phyloP scores from a whole-genome alignment of 2,113 vertebrate species.

The Gobio gobio region DNA sequence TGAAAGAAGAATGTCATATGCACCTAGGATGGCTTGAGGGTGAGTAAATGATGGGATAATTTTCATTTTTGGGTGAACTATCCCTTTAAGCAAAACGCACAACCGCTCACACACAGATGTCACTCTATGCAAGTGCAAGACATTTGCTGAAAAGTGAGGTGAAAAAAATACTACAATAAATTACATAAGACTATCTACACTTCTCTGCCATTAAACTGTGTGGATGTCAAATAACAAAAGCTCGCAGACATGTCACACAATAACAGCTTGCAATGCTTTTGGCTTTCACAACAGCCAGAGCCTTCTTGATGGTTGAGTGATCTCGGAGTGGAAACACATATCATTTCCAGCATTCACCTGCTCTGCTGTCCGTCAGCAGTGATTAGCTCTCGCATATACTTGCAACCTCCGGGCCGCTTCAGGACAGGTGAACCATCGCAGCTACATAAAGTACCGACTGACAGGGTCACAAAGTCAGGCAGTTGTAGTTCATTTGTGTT shows the following conservation, averaged over 20 bases:
- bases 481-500: conserved; percentile 1
- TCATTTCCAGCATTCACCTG: conserved; percentile 17
- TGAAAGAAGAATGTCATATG: no score
- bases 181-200: not conserved
- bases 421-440: not conserved
- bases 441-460: not conserved
- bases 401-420: not conserved
- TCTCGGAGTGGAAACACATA: conserved; percentile 20
- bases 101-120: not conserved
- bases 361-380: conserved; percentile 39
- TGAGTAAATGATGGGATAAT: no score
- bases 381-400: conserved; percentile 67
- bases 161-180: not conserved
- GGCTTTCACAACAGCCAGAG: not conserved
- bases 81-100: not conserved
- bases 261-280: not conserved
- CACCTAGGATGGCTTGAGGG: no score
- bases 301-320: conserved; percentile 33
- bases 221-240: not conserved
- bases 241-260: not conserved
- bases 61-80: no score
- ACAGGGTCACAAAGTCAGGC: conserved; percentile 8
- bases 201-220: not conserved
- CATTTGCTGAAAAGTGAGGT: not conserved
- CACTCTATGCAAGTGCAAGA: not conserved